Conservation (phyloP, 2,113 vertebrate genomes). For the Rissa tridactyla region DNA sequence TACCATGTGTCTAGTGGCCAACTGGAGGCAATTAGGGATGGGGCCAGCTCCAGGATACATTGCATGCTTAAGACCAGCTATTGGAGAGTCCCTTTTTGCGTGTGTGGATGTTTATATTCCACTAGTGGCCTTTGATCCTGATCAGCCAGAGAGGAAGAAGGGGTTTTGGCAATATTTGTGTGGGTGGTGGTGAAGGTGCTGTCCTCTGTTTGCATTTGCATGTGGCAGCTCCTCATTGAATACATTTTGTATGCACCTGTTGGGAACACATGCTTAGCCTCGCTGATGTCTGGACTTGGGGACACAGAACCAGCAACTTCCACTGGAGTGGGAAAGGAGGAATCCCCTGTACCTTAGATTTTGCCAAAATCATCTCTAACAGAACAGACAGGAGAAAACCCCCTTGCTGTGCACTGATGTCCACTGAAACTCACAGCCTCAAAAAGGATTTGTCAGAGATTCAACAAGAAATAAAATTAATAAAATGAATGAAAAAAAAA, state of each 20-base stretch:
- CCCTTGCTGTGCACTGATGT: too few relatives aligned
- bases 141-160: neutral
- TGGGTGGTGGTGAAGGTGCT: neutral
- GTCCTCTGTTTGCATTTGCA: neutral
- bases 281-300: neutral
- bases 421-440: neutral
- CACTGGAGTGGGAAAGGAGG: neutral
- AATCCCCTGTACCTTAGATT: neutral
- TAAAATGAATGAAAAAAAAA: neutral
- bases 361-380: neutral
- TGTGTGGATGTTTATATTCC: neutral
- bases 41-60: neutral
- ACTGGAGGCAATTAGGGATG: neutral
- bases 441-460: neutral
- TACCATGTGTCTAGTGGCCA: neutral
- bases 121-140: neutral
- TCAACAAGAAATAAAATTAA: neutral
- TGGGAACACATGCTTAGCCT: neutral
- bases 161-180: neutral
- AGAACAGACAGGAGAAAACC: neutral
- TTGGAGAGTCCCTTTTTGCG: neutral
- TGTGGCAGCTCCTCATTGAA: neutral
- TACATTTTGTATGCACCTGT: neutral
- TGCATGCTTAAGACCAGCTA: neutral
- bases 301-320: neutral